phyloP scores from a whole-genome alignment of 35 echinoderm and acorn worm species.

The Acanthaster planci region DNA sequence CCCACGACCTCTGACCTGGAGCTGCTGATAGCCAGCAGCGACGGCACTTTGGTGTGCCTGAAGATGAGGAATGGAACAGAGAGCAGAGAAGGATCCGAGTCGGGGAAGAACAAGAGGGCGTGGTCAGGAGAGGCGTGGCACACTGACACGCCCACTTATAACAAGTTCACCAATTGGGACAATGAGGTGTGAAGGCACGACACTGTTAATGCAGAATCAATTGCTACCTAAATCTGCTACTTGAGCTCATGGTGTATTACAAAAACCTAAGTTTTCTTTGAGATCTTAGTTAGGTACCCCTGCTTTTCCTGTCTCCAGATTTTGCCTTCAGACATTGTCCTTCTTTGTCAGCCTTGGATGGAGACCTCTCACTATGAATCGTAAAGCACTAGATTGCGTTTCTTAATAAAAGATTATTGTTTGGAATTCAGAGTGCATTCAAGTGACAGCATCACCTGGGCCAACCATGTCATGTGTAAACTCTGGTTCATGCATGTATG shows the following conservation, averaged over 20 bases:
- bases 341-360: neutral
- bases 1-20: slow-evolving; percentile 49
- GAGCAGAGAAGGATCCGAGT: neutral
- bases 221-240: neutral
- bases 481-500: no score
- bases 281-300: neutral
- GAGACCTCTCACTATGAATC: neutral
- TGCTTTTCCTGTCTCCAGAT: neutral
- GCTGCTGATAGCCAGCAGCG: slow-evolving; percentile 51
- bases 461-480: no score
- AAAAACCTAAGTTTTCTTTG: neutral
- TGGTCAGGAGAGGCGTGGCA: neutral
- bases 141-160: slow-evolving; percentile 39
- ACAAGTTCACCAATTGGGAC: slow-evolving; percentile 54
- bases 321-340: neutral
- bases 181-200: slow-evolving; percentile 17
- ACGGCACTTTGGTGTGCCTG: slow-evolving; percentile 65
- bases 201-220: neutral
- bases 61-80: neutral
- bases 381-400: no score
- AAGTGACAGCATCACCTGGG: no score
- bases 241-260: neutral
- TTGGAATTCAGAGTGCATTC: no score
- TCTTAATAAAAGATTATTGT: no score
- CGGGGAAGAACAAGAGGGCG: neutral